phyloP scores from a whole-genome alignment of 2,797 vertebrate genomes.

The Muraenolepis orangiensis region DNA sequence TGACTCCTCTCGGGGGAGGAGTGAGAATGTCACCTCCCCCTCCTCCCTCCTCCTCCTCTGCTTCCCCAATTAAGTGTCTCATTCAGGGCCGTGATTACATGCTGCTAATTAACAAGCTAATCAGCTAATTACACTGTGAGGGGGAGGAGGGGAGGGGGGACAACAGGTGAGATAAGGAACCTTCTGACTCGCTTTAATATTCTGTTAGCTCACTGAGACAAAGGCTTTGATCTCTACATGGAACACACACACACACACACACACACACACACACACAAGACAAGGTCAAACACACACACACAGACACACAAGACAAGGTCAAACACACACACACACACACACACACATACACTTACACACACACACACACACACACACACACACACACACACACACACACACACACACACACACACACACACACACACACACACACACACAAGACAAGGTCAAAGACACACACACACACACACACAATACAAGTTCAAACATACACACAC shows the following conservation, averaged over 20 bases:
- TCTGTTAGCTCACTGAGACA: not conserved
- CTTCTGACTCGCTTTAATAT: not conserved
- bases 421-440: too few species aligned
- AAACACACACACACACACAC: not conserved
- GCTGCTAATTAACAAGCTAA: constrained; percentile 73
- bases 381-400: too few species aligned
- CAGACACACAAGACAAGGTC: too few species aligned
- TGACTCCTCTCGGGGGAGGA: too few species aligned
- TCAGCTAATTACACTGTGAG: constrained; percentile 68
- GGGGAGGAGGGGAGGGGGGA: constrained; percentile 22
- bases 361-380: too few species aligned
- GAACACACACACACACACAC: too few species aligned
- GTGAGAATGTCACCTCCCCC: constrained; percentile 48
- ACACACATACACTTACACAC: not conserved
- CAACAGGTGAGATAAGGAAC: not conserved
- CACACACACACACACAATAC: too few species aligned
- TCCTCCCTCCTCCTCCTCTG: constrained; percentile 62
- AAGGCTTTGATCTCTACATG: not conserved
- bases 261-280: not conserved
- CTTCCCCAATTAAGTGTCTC: constrained; percentile 65
- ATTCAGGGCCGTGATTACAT: constrained; percentile 68
- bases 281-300: not conserved
- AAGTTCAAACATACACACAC: too few species aligned
- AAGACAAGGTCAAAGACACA: too few species aligned
- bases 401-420: not conserved